These are phyloP conservation scores for Raja brachyura DNA, from an alignment of 2,113 vertebrate species.

Conservation along the genomic window DNA sequence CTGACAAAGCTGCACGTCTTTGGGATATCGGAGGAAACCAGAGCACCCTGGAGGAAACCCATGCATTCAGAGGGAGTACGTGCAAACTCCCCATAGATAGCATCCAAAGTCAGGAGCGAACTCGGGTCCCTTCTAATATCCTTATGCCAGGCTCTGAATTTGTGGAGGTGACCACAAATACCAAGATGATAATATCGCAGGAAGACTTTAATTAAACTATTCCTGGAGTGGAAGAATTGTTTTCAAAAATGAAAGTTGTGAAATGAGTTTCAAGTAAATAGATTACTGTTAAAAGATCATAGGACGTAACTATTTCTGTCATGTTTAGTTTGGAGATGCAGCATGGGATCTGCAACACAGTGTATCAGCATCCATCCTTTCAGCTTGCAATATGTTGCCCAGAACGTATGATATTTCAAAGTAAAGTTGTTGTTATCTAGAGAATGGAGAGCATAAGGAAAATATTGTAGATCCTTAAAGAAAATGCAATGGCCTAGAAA, in stretches of 20 bases:
- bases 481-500: neutral
- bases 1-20: too few relatives aligned
- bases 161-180: neutral
- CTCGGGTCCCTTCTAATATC: too few relatives aligned
- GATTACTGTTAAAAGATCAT: neutral
- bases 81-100: too few relatives aligned
- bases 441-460: constrained; percentile 39
- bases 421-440: constrained; percentile 50
- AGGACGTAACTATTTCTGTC: neutral
- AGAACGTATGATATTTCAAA: constrained; percentile 34
- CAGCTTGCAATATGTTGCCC: constrained; percentile 40
- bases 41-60: too few relatives aligned
- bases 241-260: neutral
- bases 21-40: too few relatives aligned
- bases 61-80: too few relatives aligned
- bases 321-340: neutral
- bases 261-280: neutral
- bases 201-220: neutral
- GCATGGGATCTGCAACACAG: too few relatives aligned
- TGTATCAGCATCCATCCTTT: neutral
- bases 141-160: neutral
- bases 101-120: too few relatives aligned
- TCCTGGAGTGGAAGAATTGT: neutral
- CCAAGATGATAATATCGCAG: neutral
- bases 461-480: neutral